phyloP scores from a whole-genome alignment of 2,888 invertebrate species.

The Spilarctia lutea region DNA sequence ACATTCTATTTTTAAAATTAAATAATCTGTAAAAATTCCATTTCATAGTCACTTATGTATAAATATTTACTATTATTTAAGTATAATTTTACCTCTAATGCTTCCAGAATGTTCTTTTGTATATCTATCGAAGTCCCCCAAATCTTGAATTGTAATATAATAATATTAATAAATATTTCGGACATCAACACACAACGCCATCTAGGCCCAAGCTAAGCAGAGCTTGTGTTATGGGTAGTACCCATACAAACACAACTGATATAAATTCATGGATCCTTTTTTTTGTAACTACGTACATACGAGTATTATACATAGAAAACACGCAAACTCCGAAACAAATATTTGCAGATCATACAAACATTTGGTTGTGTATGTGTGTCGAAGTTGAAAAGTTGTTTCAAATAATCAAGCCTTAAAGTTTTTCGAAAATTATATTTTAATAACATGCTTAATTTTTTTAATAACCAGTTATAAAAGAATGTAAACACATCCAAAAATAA shows the following conservation, averaged over 20 bases:
- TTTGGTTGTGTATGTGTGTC: too few species aligned
- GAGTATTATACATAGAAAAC: too few species aligned
- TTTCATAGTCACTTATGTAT: not conserved
- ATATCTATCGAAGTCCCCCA: not conserved
- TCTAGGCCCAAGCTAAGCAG: too few species aligned
- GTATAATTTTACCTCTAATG: not conserved
- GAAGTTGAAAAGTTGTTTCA: too few species aligned
- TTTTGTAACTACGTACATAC: too few species aligned
- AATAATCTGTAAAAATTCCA: not conserved
- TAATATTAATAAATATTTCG: not conserved
- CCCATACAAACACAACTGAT: too few species aligned
- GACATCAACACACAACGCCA: too few species aligned
- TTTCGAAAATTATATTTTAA: not conserved
- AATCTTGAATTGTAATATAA: not conserved
- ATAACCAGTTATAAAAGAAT: conserved; percentile 23
- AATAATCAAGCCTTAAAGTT: not conserved
- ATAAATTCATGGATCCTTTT: too few species aligned
- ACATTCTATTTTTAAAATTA: not conserved
- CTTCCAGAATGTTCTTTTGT: not conserved
- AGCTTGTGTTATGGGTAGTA: too few species aligned
- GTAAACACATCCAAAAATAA: conserved; percentile 7
- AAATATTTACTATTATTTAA: not conserved
- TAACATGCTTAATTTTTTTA: not conserved
- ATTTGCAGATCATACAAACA: too few species aligned
- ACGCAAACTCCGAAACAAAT: too few species aligned